phyloP scores from a whole-genome alignment of 2,797 vertebrate genomes.

The Okamejei kenojei region DNA sequence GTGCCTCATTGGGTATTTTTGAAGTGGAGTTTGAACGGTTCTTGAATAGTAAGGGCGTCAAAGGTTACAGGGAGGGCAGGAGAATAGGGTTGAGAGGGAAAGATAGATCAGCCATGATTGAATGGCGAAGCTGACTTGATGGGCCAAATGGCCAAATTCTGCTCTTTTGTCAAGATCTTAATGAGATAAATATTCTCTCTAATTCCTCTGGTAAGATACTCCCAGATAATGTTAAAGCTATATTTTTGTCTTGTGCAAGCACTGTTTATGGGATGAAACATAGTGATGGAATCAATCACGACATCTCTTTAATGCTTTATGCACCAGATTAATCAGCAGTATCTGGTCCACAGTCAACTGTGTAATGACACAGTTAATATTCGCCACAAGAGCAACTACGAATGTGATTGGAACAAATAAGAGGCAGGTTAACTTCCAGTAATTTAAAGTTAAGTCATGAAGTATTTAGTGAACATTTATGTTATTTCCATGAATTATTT shows the following conservation, averaged over 20 bases:
- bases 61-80: too few relatives aligned
- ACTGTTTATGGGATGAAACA: neutral
- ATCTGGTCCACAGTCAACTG: neutral
- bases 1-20: too few relatives aligned
- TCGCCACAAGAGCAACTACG: neutral
- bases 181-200: neutral
- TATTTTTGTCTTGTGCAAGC: neutral
- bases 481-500: neutral
- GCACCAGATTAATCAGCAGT: neutral
- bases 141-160: too few relatives aligned
- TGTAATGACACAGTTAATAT: neutral
- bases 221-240: neutral
- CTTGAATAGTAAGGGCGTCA: too few relatives aligned
- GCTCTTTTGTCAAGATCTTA: neutral
- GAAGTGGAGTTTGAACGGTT: too few relatives aligned
- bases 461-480: neutral
- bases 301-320: neutral
- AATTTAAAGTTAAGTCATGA: neutral
- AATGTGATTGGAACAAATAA: neutral
- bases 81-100: too few relatives aligned
- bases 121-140: too few relatives aligned
- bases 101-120: too few relatives aligned
- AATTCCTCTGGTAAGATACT: neutral
- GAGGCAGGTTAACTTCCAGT: neutral
- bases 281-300: neutral